Percentiles rank a stretch among this genome's conserved stretches.
phyloP scores from a whole-genome alignment of 2,113 vertebrate species.

The Atherinomorus stipes region DNA sequence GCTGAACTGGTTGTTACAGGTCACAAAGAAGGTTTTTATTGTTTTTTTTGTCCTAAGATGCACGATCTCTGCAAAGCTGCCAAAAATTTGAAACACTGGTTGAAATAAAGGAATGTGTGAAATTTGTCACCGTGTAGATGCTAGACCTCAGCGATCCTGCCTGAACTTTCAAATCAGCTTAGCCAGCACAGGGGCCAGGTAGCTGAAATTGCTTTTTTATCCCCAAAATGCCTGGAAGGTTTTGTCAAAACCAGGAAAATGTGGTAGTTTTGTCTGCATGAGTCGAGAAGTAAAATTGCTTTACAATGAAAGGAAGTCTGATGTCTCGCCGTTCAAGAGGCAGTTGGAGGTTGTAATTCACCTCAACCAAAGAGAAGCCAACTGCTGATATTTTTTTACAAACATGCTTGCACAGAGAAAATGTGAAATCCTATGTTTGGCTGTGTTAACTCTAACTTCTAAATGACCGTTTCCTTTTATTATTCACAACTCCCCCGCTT shows the following conservation, averaged over 20 bases:
- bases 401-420: background rate
- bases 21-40: slow-evolving; percentile 11
- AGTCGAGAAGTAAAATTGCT: slow-evolving; percentile 48
- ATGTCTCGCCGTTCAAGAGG: slow-evolving; percentile 20
- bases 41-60: slow-evolving; percentile 9
- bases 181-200: slow-evolving; percentile 33
- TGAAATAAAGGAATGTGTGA: slow-evolving; percentile 62
- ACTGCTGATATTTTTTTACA: slow-evolving; percentile 13
- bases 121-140: slow-evolving; percentile 69
- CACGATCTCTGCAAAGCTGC: slow-evolving; percentile 38
- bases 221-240: slow-evolving; percentile 67
- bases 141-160: slow-evolving; percentile 42
- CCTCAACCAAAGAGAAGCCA: slow-evolving; percentile 55
- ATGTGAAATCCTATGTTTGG: slow-evolving; percentile 21
- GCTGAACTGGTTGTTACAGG: slow-evolving; percentile 44
- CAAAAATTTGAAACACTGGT: slow-evolving; percentile 30
- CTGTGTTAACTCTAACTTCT: slow-evolving; percentile 44
- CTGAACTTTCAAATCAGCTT: slow-evolving; percentile 50
- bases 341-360: slow-evolving; percentile 32
- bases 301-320: slow-evolving; percentile 23
- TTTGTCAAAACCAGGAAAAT: slow-evolving; percentile 56
- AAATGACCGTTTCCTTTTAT: slow-evolving; percentile 22
- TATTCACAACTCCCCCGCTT: slow-evolving; percentile 28
- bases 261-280: slow-evolving; percentile 42
- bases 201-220: slow-evolving; percentile 74